Evolutionary conservation across 1,140 invertebrate species (phyloP), one percentile per base, ranked within the genome.

Genomic region (Pararge aegeria): DNA sequence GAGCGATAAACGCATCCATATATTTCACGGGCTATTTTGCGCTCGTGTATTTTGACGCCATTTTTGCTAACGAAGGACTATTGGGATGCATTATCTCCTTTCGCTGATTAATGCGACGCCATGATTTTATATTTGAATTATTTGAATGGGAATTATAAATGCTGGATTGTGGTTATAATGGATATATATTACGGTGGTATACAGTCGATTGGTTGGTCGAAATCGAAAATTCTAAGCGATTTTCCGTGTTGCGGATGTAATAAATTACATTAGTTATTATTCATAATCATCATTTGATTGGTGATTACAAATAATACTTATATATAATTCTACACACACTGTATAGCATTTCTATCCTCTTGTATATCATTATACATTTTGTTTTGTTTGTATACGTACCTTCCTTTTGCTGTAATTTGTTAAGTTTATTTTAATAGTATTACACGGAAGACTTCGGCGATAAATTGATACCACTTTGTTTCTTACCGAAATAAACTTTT

Each of bases 71-170:
- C 70, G 63, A 70, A 67, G 57, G 50, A 44, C 75, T 68, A 53
- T 48, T 38, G 73, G 71, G 75, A 66, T 54, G 66, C 74, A 58
- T 78, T 76, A 70, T 74, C 72, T 55, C 62, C 63, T 58, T 66
- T 66, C 55, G n/a, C 24, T 63, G 60, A 57, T 67, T 63, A 69
- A 66, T 67, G 64, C 55, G 38, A 29, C 24, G 30, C 19, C 7
- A 44, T 55, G 16, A 20, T 51, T 52, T 42, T 42, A 30, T 30
- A 15, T 59, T 59, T 46, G 18, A 44, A 59, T 59, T 30, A 51
- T 29, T 58, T 20, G 3, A 16, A 2, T 1, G 13, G 1, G 12
- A 16, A 40, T 42, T 42, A 42, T 42, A 18, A 42, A 42, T 42
- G n/a, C 1, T 2, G 37, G 16, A 2, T 40, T 42, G 38, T 42